phyloP scores from a whole-genome alignment of 2,888 invertebrate species.

The Galerucella pusilla region DNA sequence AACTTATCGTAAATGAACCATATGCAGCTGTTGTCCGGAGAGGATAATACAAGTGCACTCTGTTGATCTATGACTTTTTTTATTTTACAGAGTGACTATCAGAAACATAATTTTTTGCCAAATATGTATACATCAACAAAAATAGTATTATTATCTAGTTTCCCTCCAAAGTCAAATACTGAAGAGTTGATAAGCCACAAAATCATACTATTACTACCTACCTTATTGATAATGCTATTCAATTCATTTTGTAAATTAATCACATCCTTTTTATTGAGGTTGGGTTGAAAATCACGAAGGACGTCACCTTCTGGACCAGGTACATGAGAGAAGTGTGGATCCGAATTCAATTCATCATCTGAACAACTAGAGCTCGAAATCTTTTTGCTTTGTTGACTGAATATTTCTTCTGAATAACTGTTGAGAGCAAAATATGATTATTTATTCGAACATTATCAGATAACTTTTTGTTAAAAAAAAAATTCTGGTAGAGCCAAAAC shows the following conservation, averaged over 20 bases:
- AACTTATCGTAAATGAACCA: no score
- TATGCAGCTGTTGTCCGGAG: no score
- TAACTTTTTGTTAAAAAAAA: conserved; percentile 6
- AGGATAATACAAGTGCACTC: no score
- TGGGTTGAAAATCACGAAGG: conserved; percentile 35
- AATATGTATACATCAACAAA: no score
- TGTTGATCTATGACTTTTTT: no score
- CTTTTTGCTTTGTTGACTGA: conserved; percentile 74
- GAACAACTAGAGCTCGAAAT: conserved; percentile 65
- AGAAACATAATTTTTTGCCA: no score
- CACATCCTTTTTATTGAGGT: conserved; percentile 55
- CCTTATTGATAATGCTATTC: conserved; percentile 49
- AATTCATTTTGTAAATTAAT: conserved; percentile 56
- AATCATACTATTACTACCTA: not conserved
- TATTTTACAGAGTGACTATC: no score
- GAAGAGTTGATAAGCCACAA: no score
- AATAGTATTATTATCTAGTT: no score
- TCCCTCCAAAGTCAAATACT: no score
- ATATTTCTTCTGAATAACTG: conserved; percentile 75
- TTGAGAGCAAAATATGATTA: not conserved
- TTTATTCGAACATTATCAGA: not conserved
- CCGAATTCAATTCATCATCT: conserved; percentile 65
- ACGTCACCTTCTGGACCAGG: conserved; percentile 58
- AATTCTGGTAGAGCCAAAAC: not conserved
- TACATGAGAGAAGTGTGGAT: conserved; percentile 54